Conservation (phyloP, 2,888 invertebrate genomes). For the Seladonia tumulorum region DNA sequence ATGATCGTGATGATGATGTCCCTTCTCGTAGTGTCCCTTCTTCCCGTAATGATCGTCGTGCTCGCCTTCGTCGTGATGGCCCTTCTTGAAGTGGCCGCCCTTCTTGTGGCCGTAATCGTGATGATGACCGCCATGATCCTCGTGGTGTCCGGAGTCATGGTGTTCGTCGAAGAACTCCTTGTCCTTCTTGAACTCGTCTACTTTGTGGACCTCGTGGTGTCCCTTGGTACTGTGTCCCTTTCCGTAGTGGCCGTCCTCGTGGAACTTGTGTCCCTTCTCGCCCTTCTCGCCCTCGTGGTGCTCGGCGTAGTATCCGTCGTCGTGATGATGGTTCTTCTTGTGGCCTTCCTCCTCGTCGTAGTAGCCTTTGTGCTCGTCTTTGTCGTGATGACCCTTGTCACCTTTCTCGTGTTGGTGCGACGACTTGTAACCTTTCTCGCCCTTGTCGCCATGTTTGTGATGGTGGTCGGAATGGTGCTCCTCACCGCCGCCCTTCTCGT, state of each 20-base stretch:
- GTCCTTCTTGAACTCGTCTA: constrained; percentile 94
- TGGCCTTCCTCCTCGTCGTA: constrained; percentile 88
- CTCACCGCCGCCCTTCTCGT: constrained; percentile 88
- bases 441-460: constrained; percentile 89
- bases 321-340: constrained; percentile 88
- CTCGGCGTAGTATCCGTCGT: constrained; percentile 88
- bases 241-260: constrained; percentile 90
- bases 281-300: constrained; percentile 89
- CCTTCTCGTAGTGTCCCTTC: constrained; percentile 92
- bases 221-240: constrained; percentile 95
- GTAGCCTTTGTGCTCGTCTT: constrained; percentile 87
- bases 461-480: constrained; percentile 89
- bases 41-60: constrained; percentile 92
- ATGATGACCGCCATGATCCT: constrained; percentile 92
- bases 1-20: constrained; percentile 91
- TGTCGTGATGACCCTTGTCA: constrained; percentile 91
- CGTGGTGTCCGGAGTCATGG: constrained; percentile 92
- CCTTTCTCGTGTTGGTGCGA: constrained; percentile 89
- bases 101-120: constrained; percentile 93
- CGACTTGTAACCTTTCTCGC: constrained; percentile 90
- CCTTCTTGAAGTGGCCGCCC: constrained; percentile 92
- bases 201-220: constrained; percentile 93
- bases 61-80: constrained; percentile 91
- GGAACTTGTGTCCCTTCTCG: constrained; percentile 88
- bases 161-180: constrained; percentile 95